phyloP scores from a whole-genome alignment of 2,888 invertebrate genomes.

The Aporophyla nigra region DNA sequence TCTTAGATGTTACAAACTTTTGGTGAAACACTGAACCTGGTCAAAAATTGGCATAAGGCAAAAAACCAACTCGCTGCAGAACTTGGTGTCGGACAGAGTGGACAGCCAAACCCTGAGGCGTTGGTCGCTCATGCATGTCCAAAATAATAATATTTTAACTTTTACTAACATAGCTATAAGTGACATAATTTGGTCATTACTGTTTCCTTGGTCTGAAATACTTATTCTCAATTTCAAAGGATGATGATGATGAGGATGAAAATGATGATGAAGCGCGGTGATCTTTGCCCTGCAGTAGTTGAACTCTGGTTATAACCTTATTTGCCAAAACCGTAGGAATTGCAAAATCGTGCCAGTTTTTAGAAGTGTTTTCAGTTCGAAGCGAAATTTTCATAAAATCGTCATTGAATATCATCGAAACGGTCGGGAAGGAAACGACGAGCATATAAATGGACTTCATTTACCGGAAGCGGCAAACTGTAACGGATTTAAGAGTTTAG shows the following conservation, averaged over 20 bases:
- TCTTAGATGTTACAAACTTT: not conserved
- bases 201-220: no score
- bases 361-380: constrained; percentile 37
- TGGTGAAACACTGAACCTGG: not conserved
- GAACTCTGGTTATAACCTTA: not conserved
- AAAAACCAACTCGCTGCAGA: not conserved
- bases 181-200: no score
- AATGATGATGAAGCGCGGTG: not conserved
- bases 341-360: constrained; percentile 43
- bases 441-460: constrained; percentile 61
- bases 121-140: no score
- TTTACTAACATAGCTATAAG: no score
- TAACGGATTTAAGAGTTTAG: constrained; percentile 49
- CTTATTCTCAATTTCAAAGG: not conserved
- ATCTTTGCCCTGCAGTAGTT: not conserved
- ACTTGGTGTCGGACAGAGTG: no score
- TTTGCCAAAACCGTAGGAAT: constrained; percentile 6
- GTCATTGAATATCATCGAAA: constrained; percentile 62
- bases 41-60: not conserved
- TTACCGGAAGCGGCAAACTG: constrained; percentile 41
- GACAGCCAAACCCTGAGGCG: no score
- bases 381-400: constrained; percentile 62
- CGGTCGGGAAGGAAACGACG: constrained; percentile 33
- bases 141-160: no score
- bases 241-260: no score